Evolutionary conservation across 2,888 invertebrate species (phyloP).

Genomic region (Creontiades dilutus): DNA sequence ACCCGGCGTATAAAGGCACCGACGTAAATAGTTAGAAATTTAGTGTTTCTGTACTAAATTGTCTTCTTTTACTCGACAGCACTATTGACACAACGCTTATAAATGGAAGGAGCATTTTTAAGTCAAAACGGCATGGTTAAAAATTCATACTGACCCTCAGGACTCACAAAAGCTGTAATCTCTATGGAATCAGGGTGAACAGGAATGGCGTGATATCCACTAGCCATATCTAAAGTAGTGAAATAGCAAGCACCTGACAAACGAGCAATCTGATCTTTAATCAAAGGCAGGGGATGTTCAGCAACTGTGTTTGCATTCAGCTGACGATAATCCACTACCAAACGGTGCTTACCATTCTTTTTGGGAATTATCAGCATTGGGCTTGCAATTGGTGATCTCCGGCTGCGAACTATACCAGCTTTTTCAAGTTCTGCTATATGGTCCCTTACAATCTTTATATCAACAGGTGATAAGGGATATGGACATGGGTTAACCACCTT

Average conservation of each 20-base stretch:
- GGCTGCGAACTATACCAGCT: too few relatives aligned
- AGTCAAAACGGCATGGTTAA: conserved; percentile 63
- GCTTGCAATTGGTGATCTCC: too few relatives aligned
- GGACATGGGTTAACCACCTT: conserved; percentile 55
- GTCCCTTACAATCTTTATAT: conserved; percentile 65
- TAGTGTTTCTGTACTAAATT: too few relatives aligned
- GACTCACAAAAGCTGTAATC: conserved; percentile 75
- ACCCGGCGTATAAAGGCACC: too few relatives aligned
- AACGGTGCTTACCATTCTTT: too few relatives aligned
- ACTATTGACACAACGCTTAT: conserved; percentile 76
- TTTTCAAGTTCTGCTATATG: too few relatives aligned
- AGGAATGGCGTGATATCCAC: too few relatives aligned
- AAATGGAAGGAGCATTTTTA: conserved; percentile 59
- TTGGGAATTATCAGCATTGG: too few relatives aligned
- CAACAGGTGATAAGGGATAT: conserved; percentile 57
- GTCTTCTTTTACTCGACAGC: too few relatives aligned
- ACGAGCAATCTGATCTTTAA: conserved; percentile 71
- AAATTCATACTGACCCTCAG: conserved; percentile 67
- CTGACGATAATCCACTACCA: too few relatives aligned
- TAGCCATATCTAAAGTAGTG: too few relatives aligned
- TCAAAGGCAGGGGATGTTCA: conserved; percentile 62
- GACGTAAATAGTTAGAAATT: too few relatives aligned
- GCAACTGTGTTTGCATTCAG: conserved; percentile 61
- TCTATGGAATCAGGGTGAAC: conserved; percentile 22
- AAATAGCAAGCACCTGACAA: conserved; percentile 71